Evolutionary conservation across 2,888 invertebrate genomes (phyloP), one percentile per base, ranked within the genome.

Genomic region (Pollenia griseotomentosa): DNA sequence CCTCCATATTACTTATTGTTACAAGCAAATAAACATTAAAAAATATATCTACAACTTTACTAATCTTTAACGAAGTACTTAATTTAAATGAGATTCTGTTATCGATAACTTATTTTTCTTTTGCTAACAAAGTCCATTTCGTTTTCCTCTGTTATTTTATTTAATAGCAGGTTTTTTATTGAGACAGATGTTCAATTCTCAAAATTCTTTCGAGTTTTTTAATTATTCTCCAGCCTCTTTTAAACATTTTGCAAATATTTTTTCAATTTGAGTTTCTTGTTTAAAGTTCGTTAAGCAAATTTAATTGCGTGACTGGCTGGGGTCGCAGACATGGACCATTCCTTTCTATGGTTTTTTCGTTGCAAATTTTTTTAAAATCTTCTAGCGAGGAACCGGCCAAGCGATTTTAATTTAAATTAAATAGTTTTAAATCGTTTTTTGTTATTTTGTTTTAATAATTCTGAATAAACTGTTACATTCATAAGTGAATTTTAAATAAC

Each of bases 111-210:
- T 23, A 2, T 23, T 23, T 23, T 23, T 1, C 2, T 23, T 23
- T 23, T 23, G 23, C 23, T 23, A 23, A 23, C 23, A 23, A 23
- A 23, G 23, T 23, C 23, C 23, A 23, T 23, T 23, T 23, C 1
- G 23, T 23, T 23, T 23, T 23, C 2, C 23, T 2, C 46, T 48
- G 16, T 61, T 71, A 33, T 42, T 57, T 59, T 51, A 57, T 57
- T 57, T 33, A 57, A 66, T 82, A 46, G 65, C 10, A 44, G 46
- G 12, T 16, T 1, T 59, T 48, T 42, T 61, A 53, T 63, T n/a
- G 23, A 55, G 73, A 74, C 82, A 75, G 57, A 68, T 82, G 51
- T 66, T 74, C 16, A 74, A 65, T 65, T 71, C n/a, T 55, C 48
- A 33, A 44, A 51, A 51, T 61, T 44, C 2, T 81, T 65, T 71